Evolutionary conservation across 1,140 invertebrate species (phyloP).

Genomic region (Drosophila hydei): DNA sequence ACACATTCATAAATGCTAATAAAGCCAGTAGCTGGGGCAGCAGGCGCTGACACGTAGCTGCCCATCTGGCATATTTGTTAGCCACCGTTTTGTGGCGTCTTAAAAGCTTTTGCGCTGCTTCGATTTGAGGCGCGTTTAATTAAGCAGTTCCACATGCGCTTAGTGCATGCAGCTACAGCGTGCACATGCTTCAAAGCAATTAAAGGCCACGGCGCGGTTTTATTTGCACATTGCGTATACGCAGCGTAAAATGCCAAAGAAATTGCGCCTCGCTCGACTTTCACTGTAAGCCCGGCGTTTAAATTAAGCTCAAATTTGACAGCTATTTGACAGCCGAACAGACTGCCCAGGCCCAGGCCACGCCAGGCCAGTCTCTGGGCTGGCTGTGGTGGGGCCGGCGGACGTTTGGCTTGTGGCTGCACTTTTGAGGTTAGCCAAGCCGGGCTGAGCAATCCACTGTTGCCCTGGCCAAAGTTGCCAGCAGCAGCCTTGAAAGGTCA

Average conservation of each 20-base stretch:
- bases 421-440: conserved; percentile 32
- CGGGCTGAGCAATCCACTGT: neutral
- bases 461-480: conserved; percentile 1
- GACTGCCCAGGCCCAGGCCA: conserved; percentile 1
- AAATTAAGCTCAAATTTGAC: conserved; percentile 74
- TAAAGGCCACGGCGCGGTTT: conserved; percentile 37
- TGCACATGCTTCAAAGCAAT: conserved; percentile 48
- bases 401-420: conserved; percentile 28
- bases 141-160: conserved; percentile 25
- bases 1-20: conserved; percentile 23
- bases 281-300: conserved; percentile 37
- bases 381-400: neutral
- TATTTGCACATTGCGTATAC: conserved; percentile 38
- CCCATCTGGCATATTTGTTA: conserved; percentile 28
- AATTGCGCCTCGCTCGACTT: conserved; percentile 28
- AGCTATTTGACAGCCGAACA: conserved; percentile 72
- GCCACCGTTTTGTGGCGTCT: conserved; percentile 23
- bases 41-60: neutral
- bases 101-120: conserved; percentile 20
- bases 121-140: conserved; percentile 40
- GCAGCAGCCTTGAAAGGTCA: conserved; percentile 8
- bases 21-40: conserved; percentile 10
- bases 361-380: too few species aligned
- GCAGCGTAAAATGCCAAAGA: conserved; percentile 25
- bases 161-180: conserved; percentile 6